A percentile compares a stretch with the other conserved stretches of the same genome.
These are phyloP conservation scores for Monochamus saltuarius DNA, from an alignment of 1,140 invertebrate genomes.

Conservation along the genomic window DNA sequence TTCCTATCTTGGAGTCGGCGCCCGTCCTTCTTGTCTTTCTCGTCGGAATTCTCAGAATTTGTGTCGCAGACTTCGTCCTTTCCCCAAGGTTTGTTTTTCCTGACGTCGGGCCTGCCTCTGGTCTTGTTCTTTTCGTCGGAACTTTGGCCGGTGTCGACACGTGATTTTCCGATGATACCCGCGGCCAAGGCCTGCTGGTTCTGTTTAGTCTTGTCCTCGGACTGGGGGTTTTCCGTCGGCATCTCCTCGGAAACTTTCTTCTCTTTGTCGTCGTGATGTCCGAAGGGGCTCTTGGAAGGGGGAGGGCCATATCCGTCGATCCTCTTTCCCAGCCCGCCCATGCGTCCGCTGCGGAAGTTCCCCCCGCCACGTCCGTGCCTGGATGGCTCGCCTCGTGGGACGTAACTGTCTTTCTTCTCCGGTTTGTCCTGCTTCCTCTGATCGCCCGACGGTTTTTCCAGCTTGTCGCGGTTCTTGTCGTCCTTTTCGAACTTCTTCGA, in stretches of 20 bases:
- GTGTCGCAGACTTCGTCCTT: constrained; percentile 22
- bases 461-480: constrained; percentile 57
- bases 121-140: constrained; percentile 35
- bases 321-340: constrained; percentile 58
- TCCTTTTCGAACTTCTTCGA: constrained; percentile 60
- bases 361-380: constrained; percentile 71
- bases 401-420: constrained; percentile 60
- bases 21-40: constrained; percentile 23
- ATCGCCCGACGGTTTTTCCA: constrained; percentile 37
- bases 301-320: constrained; percentile 74
- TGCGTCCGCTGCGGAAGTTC: constrained; percentile 58
- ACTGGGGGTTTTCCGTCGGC: constrained; percentile 34
- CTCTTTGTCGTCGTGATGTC: constrained; percentile 50
- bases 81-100: constrained; percentile 24
- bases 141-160: constrained; percentile 25
- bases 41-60: constrained; percentile 31
- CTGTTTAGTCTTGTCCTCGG: constrained; percentile 67
- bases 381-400: constrained; percentile 80
- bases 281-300: constrained; percentile 73
- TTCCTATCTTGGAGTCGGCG: background rate
- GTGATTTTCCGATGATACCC: constrained; percentile 57
- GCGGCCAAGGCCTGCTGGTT: constrained; percentile 68
- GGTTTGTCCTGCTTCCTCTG: constrained; percentile 54
- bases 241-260: constrained; percentile 37
- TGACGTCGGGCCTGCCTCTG: constrained; percentile 14